Evolutionary conservation across 2,888 invertebrate genomes (phyloP).

Genomic region (Lycaena phlaeas): DNA sequence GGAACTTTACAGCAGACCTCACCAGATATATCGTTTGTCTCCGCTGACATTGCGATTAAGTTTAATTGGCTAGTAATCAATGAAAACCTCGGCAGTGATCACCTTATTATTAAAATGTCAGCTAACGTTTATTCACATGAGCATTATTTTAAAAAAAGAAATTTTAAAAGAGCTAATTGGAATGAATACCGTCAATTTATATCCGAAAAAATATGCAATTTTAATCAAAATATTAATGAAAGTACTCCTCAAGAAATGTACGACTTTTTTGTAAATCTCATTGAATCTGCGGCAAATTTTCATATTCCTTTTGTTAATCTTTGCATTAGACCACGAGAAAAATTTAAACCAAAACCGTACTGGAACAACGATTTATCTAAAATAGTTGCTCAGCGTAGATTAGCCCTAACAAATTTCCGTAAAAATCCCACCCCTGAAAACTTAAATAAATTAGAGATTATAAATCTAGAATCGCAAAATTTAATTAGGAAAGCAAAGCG

Average conservation of each 20-base stretch:
- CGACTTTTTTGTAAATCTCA: background rate
- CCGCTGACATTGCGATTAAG: background rate
- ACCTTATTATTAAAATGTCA: background rate
- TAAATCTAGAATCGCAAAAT: constrained; percentile 10
- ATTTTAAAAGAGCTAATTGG: background rate
- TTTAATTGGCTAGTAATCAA: background rate
- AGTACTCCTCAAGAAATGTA: background rate
- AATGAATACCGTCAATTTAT: background rate
- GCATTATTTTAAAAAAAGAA: background rate
- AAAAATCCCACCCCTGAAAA: constrained; percentile 21
- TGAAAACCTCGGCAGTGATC: background rate
- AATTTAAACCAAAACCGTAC: constrained; percentile 22
- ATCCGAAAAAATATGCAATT: background rate
- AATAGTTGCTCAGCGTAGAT: constrained; percentile 19
- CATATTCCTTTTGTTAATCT: constrained; percentile 13
- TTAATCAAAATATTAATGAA: background rate
- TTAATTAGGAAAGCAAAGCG: constrained; percentile 14
- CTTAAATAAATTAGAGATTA: constrained; percentile 12
- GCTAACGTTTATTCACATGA: too few relatives aligned
- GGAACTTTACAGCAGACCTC: background rate
- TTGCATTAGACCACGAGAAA: constrained; percentile 9
- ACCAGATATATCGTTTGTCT: background rate
- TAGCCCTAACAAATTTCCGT: constrained; percentile 18
- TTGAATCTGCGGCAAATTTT: constrained; percentile 13
- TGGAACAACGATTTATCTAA: constrained; percentile 19